Evolutionary conservation across 1,140 invertebrate species (phyloP).

Genomic region (Physella acuta): DNA sequence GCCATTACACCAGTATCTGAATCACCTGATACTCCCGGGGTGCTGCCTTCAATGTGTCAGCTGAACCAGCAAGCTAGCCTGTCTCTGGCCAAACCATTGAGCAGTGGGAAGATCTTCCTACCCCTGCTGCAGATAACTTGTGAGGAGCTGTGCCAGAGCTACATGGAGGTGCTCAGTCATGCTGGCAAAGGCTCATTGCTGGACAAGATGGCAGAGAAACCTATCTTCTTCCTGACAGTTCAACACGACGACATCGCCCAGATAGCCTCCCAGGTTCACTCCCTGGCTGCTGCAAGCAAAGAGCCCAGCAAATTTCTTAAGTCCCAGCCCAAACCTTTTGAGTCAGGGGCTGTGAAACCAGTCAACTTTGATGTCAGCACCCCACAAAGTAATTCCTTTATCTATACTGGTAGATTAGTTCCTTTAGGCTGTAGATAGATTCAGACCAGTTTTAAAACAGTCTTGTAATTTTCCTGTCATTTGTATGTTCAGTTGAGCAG

Average conservation of each 20-base stretch:
- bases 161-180: conserved; percentile 68
- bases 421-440: no score
- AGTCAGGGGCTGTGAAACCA: no score
- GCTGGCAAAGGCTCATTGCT: conserved; percentile 64
- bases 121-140: conserved; percentile 58
- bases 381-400: no score
- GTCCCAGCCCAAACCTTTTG: no score
- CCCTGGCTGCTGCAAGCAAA: not conserved
- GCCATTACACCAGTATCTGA: conserved; percentile 8
- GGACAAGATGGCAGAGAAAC: conserved; percentile 66
- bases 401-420: no score
- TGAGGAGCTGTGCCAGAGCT: conserved; percentile 67
- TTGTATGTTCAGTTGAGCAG: not conserved
- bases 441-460: no score
- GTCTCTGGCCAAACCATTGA: conserved; percentile 20
- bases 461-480: no score
- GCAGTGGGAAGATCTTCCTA: conserved; percentile 24
- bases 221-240: conserved; percentile 69
- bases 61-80: conserved; percentile 1
- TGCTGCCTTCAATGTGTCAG: not conserved
- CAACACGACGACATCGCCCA: conserved; percentile 66
- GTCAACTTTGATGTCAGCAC: no score
- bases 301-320: no score
- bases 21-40: not conserved
- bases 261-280: conserved; percentile 5